A percentile compares a stretch with the other conserved stretches of the same genome.
Evolutionary conservation across 2,888 invertebrate species (phyloP).

Genomic region (Clunio marinus): DNA sequence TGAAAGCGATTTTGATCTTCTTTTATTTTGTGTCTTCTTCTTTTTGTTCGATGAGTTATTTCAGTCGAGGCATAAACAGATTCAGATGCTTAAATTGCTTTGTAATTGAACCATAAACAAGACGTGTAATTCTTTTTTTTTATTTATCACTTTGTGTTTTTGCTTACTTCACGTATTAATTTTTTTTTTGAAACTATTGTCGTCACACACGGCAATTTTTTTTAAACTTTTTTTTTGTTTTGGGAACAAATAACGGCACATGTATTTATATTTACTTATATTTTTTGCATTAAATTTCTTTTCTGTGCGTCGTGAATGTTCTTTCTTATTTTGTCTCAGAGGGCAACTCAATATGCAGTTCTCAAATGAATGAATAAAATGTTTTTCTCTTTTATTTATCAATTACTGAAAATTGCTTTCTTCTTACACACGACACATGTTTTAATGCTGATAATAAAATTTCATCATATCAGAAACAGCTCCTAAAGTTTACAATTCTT

Average conservation of each 20-base stretch:
- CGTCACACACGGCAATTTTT: constrained; percentile 20
- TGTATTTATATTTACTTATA: constrained; percentile 25
- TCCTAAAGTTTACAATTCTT: background rate
- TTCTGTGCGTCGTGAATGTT: background rate
- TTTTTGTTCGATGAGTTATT: background rate
- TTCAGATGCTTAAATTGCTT: background rate
- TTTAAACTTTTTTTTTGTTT: constrained; percentile 25
- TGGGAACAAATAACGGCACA: constrained; percentile 32
- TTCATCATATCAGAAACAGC: background rate
- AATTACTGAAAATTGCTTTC: background rate
- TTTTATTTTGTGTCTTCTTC: background rate
- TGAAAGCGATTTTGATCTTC: background rate
- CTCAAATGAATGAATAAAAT: too few relatives aligned
- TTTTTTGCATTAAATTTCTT: constrained; percentile 27
- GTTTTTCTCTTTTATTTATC: background rate
- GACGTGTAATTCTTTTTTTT: background rate
- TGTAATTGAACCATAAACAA: constrained; percentile 22
- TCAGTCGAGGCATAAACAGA: background rate
- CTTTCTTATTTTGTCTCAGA: background rate
- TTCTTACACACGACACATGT: background rate
- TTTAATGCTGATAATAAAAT: background rate
- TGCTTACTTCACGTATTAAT: constrained; percentile 12
- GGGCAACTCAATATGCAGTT: background rate
- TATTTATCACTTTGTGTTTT: background rate
- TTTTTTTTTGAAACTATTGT: constrained; percentile 15